A percentile compares a stretch with the other conserved stretches of the same genome.
Evolutionary conservation across 2,113 vertebrate genomes (phyloP).

Genomic region (Caranx ignobilis): DNA sequence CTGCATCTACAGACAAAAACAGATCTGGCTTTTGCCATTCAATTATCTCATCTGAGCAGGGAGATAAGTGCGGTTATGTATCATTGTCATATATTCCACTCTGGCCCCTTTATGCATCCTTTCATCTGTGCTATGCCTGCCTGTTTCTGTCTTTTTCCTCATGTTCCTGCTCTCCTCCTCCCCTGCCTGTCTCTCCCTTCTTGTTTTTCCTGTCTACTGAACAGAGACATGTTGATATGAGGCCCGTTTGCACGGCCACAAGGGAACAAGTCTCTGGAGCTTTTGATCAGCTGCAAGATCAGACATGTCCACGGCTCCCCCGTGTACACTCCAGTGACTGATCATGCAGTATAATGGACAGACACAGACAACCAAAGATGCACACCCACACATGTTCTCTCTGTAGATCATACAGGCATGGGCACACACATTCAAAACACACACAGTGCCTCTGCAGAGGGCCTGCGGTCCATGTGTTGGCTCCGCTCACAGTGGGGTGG

Average conservation of each 20-base stretch:
- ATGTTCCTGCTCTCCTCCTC: slow-evolving; percentile 12
- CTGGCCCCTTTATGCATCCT: slow-evolving; percentile 68
- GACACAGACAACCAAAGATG: slow-evolving; percentile 72
- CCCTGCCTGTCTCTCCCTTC: slow-evolving; percentile 50
- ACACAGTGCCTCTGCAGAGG: slow-evolving; percentile 32
- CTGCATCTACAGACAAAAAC: slow-evolving; percentile 26
- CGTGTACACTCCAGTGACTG: slow-evolving; percentile 76
- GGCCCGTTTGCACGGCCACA: slow-evolving; percentile 70
- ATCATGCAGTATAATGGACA: slow-evolving; percentile 79
- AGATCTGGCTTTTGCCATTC: slow-evolving; percentile 61
- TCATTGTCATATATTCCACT: slow-evolving; percentile 67
- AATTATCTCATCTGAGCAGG: slow-evolving; percentile 63
- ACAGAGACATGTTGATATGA: slow-evolving; percentile 83
- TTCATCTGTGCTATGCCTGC: slow-evolving; percentile 72
- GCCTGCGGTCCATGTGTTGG: slow-evolving; percentile 57
- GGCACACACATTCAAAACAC: slow-evolving; percentile 35
- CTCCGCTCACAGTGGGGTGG: slow-evolving; percentile 73
- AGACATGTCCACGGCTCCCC: slow-evolving; percentile 78
- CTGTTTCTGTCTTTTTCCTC: slow-evolving; percentile 60
- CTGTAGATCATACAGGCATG: slow-evolving; percentile 59
- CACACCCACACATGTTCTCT: slow-evolving; percentile 73
- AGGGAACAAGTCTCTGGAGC: slow-evolving; percentile 78
- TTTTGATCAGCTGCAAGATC: slow-evolving; percentile 85
- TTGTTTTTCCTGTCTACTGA: slow-evolving; percentile 82
- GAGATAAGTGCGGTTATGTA: slow-evolving; percentile 65